Base-by-base conservation (phyloP, 2,113 vertebrate species). In the Dicrurus megarhynchus region DNA sequence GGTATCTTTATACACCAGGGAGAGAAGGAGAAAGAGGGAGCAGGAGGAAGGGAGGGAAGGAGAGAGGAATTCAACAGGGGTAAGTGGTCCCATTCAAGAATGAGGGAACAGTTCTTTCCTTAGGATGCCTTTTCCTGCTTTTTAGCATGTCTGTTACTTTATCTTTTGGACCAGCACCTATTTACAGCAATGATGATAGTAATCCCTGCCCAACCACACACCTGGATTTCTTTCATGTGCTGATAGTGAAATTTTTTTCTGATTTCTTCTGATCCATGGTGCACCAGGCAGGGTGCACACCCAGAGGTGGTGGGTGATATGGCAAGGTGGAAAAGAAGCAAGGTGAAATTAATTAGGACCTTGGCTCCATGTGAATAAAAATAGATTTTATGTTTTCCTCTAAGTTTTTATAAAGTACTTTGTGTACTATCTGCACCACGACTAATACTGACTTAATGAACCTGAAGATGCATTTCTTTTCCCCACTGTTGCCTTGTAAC, bases 351-450 rank as follows among this genome's bases (percentile, higher is more conserved):
- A 74, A 49, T 50, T 19, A 64, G 18, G 8, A 10, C 8, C 71
- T 44, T 26, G 2, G 4, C 26, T 19, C 6, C 26, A 46, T 3
- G 5, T 53, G 8, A 69, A 60, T 57, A 61, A 47, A 83, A 83
- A 26, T 1, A 74, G 4, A 39, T 49, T 60, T 68, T 80, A 56
- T 16, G 9, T 37, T 88, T 89, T 73, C 30, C 11, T 73, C 14
- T 56, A 9, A 3, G 35, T 28, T 78, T 64, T 74, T 33, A 8
- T 37, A 59, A 87, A 73, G 5, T 6, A 21, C 3, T 83, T 76
- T 7, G 1, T 4, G 1, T 53, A 32, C 8, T 81, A 2, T 56
- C 32, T 60, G 16, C 9, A 37, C 14, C 6, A 16, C n/a, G 57
- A 20, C 16, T 55, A 27, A 42, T 39, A 64, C 14, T 41, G 57